Base-by-base conservation (phyloP, 1,140 invertebrate species). In the Pectinophora gossypiella region DNA sequence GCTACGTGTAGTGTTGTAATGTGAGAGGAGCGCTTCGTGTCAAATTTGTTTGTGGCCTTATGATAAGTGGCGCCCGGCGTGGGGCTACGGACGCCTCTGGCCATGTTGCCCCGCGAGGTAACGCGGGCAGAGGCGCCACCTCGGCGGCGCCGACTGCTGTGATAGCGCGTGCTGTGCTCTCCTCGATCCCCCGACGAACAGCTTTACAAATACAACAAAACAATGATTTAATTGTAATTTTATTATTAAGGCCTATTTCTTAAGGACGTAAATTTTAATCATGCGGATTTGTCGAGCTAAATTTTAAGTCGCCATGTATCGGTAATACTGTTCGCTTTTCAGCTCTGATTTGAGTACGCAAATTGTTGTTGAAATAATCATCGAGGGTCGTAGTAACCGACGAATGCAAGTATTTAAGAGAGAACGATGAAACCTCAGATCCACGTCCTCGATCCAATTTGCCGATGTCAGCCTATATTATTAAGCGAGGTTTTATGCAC, bases 41-140 rank as follows among this genome's bases (percentile, higher is more conserved):
- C 58, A 72, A 74, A 75, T 80, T 76, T 74, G 68, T 83, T 84
- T 73, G 83, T 86, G 80, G 82, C 82, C 82, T 85, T 85, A 85
- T 68, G 57, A 55, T 70, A 59, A 64, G 56, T 65, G 76, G 72
- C 69, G 68, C 68, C 76, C 68, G 46, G 50, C 45, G 50, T 54
- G 67, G 68, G 72, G 68, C 70, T 71, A 56, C 54, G 43, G 18
- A 54, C 69, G 72, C 67, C 61, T 72, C 64, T 65, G 51, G 60
- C 27, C 56, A 49, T 57, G 52, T 59, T 59, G 57, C 56, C 22
- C 9, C 3, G 43, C 54, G 61, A 54, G 51, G 45, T 47, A 46
- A 54, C 51, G 42, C 42, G 59, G 48, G 62, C 61, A 60, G 71
- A 57, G 64, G 54, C 67, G 52, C 52, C 42, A 13, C 54, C 52